These are phyloP conservation scores for Lacerta viridis DNA, from an alignment of 2,797 vertebrate species.

Conservation along the genomic window DNA sequence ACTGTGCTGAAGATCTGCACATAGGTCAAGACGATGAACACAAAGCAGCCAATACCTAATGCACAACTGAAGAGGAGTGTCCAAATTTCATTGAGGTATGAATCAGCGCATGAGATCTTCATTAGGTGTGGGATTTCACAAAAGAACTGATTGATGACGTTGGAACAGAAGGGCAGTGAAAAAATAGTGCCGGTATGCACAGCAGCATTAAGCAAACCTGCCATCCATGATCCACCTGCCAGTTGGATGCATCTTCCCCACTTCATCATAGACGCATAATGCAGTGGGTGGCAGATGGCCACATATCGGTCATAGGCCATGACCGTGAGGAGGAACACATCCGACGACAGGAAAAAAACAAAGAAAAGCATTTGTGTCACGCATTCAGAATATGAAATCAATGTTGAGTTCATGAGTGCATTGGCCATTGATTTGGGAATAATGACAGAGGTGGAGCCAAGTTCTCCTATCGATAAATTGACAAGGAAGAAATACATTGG, in stretches of 20 bases:
- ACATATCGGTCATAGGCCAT: slow-evolving; percentile 38
- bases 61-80: slow-evolving; percentile 6
- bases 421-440: slow-evolving; percentile 11
- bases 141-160: slow-evolving; percentile 4
- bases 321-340: slow-evolving; percentile 42
- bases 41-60: slow-evolving; percentile 18
- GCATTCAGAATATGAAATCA: slow-evolving; percentile 24
- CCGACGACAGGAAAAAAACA: slow-evolving; percentile 24
- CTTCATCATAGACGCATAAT: slow-evolving; percentile 1
- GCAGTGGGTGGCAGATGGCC: slow-evolving; percentile 40
- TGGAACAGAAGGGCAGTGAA: not conserved
- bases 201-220: slow-evolving; percentile 1
- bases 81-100: slow-evolving; percentile 17
- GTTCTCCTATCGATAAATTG: slow-evolving; percentile 19
- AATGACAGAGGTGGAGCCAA: slow-evolving; percentile 30
- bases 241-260: not conserved
- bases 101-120: slow-evolving; percentile 15
- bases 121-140: slow-evolving; percentile 22
- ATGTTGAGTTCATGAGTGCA: not conserved
- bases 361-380: slow-evolving; percentile 26
- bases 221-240: slow-evolving; percentile 18
- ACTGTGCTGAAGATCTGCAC: slow-evolving; percentile 34
- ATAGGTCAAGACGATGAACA: slow-evolving; percentile 19
- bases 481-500: slow-evolving; percentile 35
- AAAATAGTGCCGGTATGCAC: slow-evolving; percentile 39